Percentiles rank a stretch among this genome's conserved stretches.
Conservation (phyloP, 2,113 vertebrate genomes). For the Pogonocichla stellata region DNA sequence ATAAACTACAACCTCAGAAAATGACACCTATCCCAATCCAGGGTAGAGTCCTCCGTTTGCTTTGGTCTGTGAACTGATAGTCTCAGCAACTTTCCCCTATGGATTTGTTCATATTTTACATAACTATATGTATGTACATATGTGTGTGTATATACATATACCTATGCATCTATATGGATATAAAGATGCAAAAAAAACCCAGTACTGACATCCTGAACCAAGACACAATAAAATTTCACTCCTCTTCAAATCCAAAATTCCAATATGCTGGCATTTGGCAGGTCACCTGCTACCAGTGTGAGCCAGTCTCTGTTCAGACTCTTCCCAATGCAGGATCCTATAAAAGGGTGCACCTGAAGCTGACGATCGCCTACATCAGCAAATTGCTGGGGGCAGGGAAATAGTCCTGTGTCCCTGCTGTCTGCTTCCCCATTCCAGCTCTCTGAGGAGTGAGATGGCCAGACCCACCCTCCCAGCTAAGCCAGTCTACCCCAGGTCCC, state of each 20-base stretch:
- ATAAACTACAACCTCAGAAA: neutral
- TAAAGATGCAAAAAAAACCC: accelerated
- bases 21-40: neutral
- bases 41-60: neutral
- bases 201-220: neutral
- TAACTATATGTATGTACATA: neutral
- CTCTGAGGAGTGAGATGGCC: neutral
- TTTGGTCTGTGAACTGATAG: neutral
- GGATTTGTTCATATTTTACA: neutral
- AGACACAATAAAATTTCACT: neutral
- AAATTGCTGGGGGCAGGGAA: neutral
- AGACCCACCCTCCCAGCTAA: neutral
- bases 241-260: neutral
- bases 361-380: neutral
- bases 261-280: neutral
- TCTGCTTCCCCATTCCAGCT: neutral
- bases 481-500: neutral
- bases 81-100: neutral
- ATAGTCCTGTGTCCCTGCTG: neutral
- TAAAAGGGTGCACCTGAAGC: accelerated
- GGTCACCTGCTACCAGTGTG: neutral
- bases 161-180: neutral
- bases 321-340: accelerated
- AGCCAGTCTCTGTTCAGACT: neutral
- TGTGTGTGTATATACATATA: neutral